Base-by-base conservation (phyloP, 2,797 vertebrate genomes). In the Sebastes steindachneri region DNA sequence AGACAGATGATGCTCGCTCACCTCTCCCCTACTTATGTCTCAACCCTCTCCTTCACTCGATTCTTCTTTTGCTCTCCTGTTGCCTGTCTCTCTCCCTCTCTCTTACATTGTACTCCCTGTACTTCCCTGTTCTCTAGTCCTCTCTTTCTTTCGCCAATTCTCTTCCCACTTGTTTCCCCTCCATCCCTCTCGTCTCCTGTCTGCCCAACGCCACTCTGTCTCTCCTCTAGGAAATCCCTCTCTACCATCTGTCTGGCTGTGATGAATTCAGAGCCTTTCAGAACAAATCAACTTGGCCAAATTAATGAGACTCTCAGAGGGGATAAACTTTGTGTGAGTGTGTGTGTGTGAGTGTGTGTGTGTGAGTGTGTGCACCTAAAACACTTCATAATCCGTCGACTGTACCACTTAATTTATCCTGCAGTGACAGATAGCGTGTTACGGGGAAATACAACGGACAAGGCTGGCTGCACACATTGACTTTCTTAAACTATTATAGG, bases 221-320 rank as follows among this genome's bases (percentile, higher is more conserved):
- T 69, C 86, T 84, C 79, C 80, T 89, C 77, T 77, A 91, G 91
- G 91, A 94, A 91, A 92, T 93, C 86, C 91, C 92, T 87, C 89
- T 85, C 79, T 29, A 71, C 93, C 92, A 93, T 94, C 91, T 94
- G 90, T 89, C 86, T 84, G 21, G 63, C 86, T 77, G 84, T 78
- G 88, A 92, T 90, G 84, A 91, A 91, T 89, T 88, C 79, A 83
- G 75, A 82, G 80, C 81, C 84, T 88, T 93, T 89, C 77, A 83
- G 86, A 89, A 86, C 87, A 87, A 90, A 92, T 93, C 87, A 86
- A 84, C 87, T 87, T 87, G 82, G 83, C 81, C 72, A 88, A 87
- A 91, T 91, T 92, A 91, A 92, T 87, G 92, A 89, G 82, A 75
- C 89, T 89, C 83, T 89, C 86, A 5, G 57, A 74, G 68, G 71